Base-by-base conservation (phyloP, 2,113 vertebrate species). In the Sula dactylatra region DNA sequence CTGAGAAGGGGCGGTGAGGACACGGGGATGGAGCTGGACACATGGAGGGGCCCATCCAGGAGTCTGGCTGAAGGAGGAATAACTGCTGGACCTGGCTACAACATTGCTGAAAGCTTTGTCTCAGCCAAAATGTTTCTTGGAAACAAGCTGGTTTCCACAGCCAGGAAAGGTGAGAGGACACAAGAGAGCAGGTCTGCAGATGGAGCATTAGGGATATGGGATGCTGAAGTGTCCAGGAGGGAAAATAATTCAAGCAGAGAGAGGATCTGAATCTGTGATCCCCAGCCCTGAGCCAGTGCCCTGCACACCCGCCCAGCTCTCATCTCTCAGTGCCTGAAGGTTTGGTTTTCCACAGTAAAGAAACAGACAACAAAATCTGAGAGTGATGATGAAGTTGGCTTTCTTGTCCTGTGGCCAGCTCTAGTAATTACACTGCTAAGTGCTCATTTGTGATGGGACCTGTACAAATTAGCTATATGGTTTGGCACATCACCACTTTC, bases 141-240 rank as follows among this genome's bases (percentile, higher is more conserved):
- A 93, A 94, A 86, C 55, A 64, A 81, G 26, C 59, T 77, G 66
- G 21, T 88, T 96, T 94, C 79, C 79, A 93, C 85, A 94, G 85
- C 90, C 88, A 70, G 77, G 76, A 77, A 70, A 92, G 93, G 87
- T 94, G 87, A 95, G 91, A 91, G 49, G 70, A 94, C 91, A 82
- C 84, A 7, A 70, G 93, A 69, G 85, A 96, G 38, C 4, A 4
- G 24, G n/a, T 44, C 92, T 97, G 85, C 88, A 92, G 85, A 86
- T 88, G 90, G 73, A 93, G 22, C 74, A 55, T 74, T 42, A 47
- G 42, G 82, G 79, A 55, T 71, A 54, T 8, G 47, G 67, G 84
- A 86, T 1, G 4, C 47, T 95, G 64, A 86, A 90, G 14, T 8
- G 14, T 78, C 64, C 79, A 50, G 16, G 29, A 78, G 49, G 38